These are phyloP conservation scores for Hetaerina americana DNA, from an alignment of 1,140 invertebrate genomes.

Conservation along the genomic window DNA sequence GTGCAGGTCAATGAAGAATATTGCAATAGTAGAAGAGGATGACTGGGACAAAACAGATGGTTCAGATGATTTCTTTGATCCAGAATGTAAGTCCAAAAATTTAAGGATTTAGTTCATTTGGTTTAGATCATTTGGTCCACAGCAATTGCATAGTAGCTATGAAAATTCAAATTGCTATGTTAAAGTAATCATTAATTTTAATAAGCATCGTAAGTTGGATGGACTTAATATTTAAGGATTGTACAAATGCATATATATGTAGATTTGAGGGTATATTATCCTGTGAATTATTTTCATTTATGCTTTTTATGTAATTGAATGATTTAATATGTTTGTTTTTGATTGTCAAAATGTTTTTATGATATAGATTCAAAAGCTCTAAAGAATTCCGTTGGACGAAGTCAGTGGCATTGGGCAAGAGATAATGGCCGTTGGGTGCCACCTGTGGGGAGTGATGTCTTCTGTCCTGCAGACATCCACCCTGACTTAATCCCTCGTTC, in stretches of 20 bases:
- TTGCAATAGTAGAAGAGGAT: not conserved
- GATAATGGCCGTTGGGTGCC: not conserved
- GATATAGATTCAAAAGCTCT: not conserved
- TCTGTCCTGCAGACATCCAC: not conserved
- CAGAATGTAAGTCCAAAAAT: not conserved
- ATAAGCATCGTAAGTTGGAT: not conserved
- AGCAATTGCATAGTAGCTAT: too few species aligned
- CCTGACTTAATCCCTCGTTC: not conserved
- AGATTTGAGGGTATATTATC: too few species aligned
- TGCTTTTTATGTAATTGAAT: too few species aligned
- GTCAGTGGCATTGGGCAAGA: not conserved
- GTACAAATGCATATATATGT: not conserved
- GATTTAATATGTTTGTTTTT: too few species aligned
- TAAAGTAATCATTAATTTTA: too few species aligned
- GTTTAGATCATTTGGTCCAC: too few species aligned
- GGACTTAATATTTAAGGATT: not conserved
- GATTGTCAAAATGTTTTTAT: not conserved
- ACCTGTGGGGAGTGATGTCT: not conserved
- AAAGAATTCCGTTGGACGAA: not conserved
- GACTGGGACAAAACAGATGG: not conserved
- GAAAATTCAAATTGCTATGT: too few species aligned
- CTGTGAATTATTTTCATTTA: too few species aligned
- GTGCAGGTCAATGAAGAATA: too few species aligned
- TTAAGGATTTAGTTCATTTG: not conserved
- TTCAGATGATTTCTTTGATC: not conserved